Base-by-base conservation (phyloP, 2,888 invertebrate genomes). In the Stictocephala bisonia region DNA sequence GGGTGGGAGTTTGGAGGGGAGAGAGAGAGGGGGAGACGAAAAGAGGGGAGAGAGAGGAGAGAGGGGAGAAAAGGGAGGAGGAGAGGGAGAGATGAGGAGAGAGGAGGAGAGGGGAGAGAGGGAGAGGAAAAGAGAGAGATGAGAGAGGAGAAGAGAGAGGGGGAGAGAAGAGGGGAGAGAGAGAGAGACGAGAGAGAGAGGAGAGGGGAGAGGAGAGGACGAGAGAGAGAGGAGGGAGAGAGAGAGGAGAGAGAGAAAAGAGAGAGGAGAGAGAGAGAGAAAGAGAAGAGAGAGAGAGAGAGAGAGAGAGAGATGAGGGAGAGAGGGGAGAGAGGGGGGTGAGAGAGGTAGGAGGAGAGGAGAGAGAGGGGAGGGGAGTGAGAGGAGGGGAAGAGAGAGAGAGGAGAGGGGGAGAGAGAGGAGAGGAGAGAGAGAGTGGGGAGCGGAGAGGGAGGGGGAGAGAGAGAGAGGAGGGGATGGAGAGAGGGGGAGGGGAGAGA, bases 331-430 rank as follows among this genome's bases (percentile, higher is more conserved):
- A n/a, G n/a, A n/a, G n/a, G n/a, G n/a, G n/a, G n/a, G n/a, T n/a
- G n/a, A n/a, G n/a, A n/a, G n/a, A n/a, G 41, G 27, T 31, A 58
- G 66, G 58, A 35, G 53, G 56, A 70, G 31, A 75, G 44, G 40
- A 56, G 70, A 44, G 50, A 64, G 41, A 13, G 7, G 51, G 27
- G 29, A 48, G 72, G 29, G 20, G 29, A 4, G 24, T 26, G 20
- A 26, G 50, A 50, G 53, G 31, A 40, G 24, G 1, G n/a, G n/a
- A n/a, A n/a, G n/a, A n/a, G 26, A 26, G 48, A 67, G 24, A 41
- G 29, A 22, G 44, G 27, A 9, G 26, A 66, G 67, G 48, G n/a
- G 26, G 51, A 48, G 26, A 40, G 26, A 67, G 51, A 44, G n/a
- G 40, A 51, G 51, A 31, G 9, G 26, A 35, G 44, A 18, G 51